Conservation (phyloP, 2,888 invertebrate species). For the Noctua janthina region DNA sequence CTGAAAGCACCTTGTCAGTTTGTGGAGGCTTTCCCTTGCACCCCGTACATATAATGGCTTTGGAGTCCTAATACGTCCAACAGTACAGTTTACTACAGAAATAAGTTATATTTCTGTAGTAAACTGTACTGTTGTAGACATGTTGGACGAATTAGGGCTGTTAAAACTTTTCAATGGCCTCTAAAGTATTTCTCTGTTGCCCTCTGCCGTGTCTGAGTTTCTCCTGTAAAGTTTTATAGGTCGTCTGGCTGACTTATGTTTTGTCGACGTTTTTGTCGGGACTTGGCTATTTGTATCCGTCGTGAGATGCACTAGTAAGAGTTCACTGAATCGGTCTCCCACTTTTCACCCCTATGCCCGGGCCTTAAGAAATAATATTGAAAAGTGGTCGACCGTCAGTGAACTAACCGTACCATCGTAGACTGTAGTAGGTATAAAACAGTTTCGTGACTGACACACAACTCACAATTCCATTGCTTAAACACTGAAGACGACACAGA, state of each 20-base stretch:
- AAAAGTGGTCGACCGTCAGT: too few species aligned
- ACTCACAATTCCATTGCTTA: neutral
- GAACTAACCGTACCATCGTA: too few species aligned
- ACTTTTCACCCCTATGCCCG: too few species aligned
- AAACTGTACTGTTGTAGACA: neutral
- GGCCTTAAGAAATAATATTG: too few species aligned
- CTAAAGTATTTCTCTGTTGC: neutral
- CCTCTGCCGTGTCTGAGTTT: neutral
- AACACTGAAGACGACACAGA: neutral
- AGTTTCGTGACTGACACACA: neutral
- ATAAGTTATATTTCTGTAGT: neutral
- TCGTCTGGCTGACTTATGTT: neutral
- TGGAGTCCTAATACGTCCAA: too few species aligned
- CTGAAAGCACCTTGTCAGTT: too few species aligned
- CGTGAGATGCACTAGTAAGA: too few species aligned
- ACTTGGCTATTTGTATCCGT: neutral
- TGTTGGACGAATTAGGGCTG: neutral
- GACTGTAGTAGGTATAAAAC: neutral
- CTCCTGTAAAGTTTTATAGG: conserved; percentile 21
- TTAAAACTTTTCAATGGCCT: conserved; percentile 1
- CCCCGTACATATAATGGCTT: too few species aligned
- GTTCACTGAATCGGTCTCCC: too few species aligned
- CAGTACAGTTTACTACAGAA: too few species aligned
- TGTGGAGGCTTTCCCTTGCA: too few species aligned
- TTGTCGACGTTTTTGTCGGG: neutral